Conservation (phyloP, 2,113 vertebrate genomes). For the Pangasianodon hypophthalmus region DNA sequence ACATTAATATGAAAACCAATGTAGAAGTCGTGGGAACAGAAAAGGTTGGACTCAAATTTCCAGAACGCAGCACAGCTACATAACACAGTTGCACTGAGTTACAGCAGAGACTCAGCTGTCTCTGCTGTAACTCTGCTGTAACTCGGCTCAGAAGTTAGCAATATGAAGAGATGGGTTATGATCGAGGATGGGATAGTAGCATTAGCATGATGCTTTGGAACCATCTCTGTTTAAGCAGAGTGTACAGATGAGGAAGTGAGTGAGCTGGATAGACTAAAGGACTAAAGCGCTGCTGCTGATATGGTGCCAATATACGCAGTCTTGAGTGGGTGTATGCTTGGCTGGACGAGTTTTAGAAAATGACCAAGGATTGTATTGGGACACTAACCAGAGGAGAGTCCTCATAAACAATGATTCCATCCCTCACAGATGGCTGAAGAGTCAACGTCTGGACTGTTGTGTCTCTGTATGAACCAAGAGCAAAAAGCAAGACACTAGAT, state of each 20-base stretch:
- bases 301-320: neutral
- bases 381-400: conserved; percentile 91
- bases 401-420: conserved; percentile 91
- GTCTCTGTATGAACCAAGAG: conserved; percentile 76
- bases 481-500: neutral
- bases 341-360: neutral
- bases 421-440: conserved; percentile 91
- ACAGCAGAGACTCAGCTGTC: neutral
- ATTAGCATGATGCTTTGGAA: neutral
- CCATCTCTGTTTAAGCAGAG: neutral
- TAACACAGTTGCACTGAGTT: neutral
- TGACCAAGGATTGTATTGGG: neutral
- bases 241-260: neutral
- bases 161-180: neutral
- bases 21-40: neutral
- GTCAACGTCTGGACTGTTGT: conserved; percentile 96
- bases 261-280: neutral
- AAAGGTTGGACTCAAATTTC: neutral
- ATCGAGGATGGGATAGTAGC: neutral
- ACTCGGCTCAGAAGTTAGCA: neutral
- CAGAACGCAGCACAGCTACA: neutral
- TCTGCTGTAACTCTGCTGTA: too few relatives aligned
- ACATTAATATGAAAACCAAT: neutral
- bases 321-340: neutral
- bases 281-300: neutral